These are phyloP conservation scores for Drosophila percnosoma DNA, from an alignment of 2,888 invertebrate genomes.

Conservation along the genomic window DNA sequence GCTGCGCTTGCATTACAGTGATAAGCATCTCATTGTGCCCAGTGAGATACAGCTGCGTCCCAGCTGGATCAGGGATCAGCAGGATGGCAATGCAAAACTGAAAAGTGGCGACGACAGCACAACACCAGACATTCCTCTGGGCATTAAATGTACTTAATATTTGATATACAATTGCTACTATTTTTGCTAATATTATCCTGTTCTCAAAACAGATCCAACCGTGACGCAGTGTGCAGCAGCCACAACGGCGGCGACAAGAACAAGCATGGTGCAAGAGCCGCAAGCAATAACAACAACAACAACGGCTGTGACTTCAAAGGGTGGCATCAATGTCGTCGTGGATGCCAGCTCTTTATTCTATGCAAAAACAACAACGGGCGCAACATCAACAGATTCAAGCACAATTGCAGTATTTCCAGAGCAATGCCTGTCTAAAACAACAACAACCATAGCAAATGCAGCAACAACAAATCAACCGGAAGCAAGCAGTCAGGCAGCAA, in stretches of 20 bases:
- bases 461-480: background rate
- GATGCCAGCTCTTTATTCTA: conserved; percentile 65
- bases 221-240: background rate
- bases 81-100: background rate
- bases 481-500: background rate
- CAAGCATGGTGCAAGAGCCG: background rate
- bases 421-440: conserved; percentile 8
- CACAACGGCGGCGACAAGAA: background rate
- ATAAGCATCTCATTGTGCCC: conserved; percentile 66
- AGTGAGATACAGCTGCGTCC: conserved; percentile 75
- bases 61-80: conserved; percentile 40
- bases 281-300: conserved; percentile 43
- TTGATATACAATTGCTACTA: conserved; percentile 3
- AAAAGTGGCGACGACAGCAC: background rate
- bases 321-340: conserved; percentile 60
- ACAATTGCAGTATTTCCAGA: conserved; percentile 49
- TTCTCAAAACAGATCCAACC: conserved; percentile 47
- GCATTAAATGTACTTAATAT: conserved; percentile 55
- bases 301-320: conserved; percentile 33
- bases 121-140: conserved; percentile 47
- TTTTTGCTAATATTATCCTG: background rate
- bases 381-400: conserved; percentile 8
- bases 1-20: conserved; percentile 70
- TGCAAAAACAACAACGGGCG: conserved; percentile 18
- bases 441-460: conserved; percentile 5